These are phyloP conservation scores for Egretta garzetta DNA, from an alignment of 2,113 vertebrate species.

Conservation along the genomic window DNA sequence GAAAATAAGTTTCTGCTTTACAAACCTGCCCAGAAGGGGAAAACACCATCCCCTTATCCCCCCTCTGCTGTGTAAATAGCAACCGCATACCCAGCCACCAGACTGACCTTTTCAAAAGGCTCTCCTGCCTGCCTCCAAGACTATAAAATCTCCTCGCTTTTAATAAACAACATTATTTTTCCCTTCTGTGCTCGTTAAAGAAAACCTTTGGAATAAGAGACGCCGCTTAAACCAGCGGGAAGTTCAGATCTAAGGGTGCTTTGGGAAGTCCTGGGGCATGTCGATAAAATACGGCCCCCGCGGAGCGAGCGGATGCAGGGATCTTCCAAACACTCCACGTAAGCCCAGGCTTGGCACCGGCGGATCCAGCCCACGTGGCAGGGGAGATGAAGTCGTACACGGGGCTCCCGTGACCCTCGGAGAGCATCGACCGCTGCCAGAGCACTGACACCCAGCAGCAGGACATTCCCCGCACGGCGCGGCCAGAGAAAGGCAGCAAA, in stretches of 20 bases:
- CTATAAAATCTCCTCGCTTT: neutral
- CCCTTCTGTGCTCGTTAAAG: neutral
- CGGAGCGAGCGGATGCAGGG: neutral
- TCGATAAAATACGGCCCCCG: rapidly evolving
- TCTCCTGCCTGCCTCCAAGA: neutral
- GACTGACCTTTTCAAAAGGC: neutral
- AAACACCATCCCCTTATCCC: neutral
- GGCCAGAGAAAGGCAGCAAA: neutral
- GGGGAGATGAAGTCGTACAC: rapidly evolving
- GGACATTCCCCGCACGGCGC: neutral
- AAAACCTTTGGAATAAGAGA: neutral
- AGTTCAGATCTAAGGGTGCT: neutral
- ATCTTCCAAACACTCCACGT: neutral
- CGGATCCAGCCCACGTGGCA: neutral
- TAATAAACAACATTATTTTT: neutral
- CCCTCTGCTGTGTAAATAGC: neutral
- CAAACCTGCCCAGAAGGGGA: constrained; percentile 39
- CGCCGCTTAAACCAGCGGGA: neutral
- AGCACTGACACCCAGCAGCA: neutral
- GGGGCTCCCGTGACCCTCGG: neutral
- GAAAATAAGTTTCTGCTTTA: neutral
- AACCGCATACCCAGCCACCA: neutral
- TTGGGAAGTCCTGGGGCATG: neutral
- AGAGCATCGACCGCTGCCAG: rapidly evolving
- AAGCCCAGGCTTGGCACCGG: neutral